phyloP scores from a whole-genome alignment of 1,140 invertebrate species.

The Saxidomus purpurata region DNA sequence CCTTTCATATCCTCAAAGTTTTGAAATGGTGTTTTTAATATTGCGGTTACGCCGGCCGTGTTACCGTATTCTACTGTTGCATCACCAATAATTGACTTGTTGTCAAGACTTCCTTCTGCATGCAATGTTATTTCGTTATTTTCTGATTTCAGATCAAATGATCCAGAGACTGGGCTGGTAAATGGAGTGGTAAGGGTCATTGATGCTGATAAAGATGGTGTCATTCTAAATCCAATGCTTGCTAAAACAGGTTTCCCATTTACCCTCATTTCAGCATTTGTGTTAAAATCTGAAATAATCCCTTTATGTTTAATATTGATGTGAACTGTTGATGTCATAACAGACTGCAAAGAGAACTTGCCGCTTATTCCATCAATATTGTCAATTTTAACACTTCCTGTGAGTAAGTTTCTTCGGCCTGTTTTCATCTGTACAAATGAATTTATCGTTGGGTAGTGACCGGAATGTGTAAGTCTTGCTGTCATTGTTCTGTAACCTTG shows the following conservation, averaged over 20 bases:
- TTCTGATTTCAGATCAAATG: not conserved
- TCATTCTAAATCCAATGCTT: not conserved
- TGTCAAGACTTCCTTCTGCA: not conserved
- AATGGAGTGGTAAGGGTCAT: not conserved
- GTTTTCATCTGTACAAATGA: conserved; percentile 11
- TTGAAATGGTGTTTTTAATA: conserved; percentile 36
- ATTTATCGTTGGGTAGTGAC: not conserved
- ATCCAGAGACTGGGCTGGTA: not conserved
- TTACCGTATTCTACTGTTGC: not conserved
- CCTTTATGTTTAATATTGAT: not conserved
- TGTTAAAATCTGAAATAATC: not conserved
- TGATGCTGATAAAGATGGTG: not conserved
- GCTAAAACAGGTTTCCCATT: not conserved
- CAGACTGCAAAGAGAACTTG: conserved; percentile 13
- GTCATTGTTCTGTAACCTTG: conserved; percentile 32
- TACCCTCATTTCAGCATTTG: conserved; percentile 3
- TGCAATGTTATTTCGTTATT: not conserved
- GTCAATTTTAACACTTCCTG: conserved; percentile 18
- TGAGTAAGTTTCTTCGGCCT: conserved; percentile 26
- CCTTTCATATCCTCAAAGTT: conserved; percentile 23
- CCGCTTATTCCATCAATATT: conserved; percentile 20
- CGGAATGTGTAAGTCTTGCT: not conserved
- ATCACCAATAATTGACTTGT: not conserved
- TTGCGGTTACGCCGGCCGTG: not conserved
- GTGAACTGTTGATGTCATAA: conserved; percentile 31